Evolutionary conservation across 2,888 invertebrate genomes (phyloP).

Genomic region (Erebia epiphron): DNA sequence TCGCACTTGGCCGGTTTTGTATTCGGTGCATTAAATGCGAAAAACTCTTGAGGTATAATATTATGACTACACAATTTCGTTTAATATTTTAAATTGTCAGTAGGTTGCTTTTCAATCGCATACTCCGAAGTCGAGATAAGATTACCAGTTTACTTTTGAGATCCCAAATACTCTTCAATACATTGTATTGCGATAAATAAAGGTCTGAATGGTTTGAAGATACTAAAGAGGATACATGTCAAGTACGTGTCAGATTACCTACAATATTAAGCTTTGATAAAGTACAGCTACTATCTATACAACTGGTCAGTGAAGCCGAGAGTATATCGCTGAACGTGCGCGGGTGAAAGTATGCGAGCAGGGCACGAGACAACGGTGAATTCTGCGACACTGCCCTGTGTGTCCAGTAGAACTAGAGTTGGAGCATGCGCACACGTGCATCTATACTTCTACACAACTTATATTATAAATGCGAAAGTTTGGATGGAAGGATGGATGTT

Average conservation of each 20-base stretch:
- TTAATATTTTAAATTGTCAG: not conserved
- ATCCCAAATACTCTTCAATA: not conserved
- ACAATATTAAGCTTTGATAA: not conserved
- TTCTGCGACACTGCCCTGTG: constrained; percentile 72
- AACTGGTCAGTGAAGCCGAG: constrained; percentile 48
- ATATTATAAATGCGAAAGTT: too few species aligned
- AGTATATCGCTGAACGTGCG: constrained; percentile 63
- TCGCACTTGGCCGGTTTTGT: too few species aligned
- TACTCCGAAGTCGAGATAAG: not conserved
- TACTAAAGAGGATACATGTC: constrained; percentile 14
- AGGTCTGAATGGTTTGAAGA: constrained; percentile 10
- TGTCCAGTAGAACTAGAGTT: constrained; percentile 61
- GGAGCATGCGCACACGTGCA: constrained; percentile 29
- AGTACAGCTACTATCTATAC: constrained; percentile 15
- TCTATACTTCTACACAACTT: too few species aligned
- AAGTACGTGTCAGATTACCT: constrained; percentile 18
- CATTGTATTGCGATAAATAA: constrained; percentile 10
- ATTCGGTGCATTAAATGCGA: too few species aligned
- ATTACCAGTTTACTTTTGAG: not conserved
- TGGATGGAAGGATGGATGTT: too few species aligned
- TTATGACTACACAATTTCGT: too few species aligned
- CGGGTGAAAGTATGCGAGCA: constrained; percentile 77
- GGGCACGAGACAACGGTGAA: constrained; percentile 61
- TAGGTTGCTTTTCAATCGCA: not conserved
- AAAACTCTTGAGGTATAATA: too few species aligned